Percentiles rank a stretch among this genome's conserved stretches.
These are phyloP conservation scores for Myotis daubentonii DNA, from an alignment of 2,797 vertebrate genomes.

Conservation along the genomic window DNA sequence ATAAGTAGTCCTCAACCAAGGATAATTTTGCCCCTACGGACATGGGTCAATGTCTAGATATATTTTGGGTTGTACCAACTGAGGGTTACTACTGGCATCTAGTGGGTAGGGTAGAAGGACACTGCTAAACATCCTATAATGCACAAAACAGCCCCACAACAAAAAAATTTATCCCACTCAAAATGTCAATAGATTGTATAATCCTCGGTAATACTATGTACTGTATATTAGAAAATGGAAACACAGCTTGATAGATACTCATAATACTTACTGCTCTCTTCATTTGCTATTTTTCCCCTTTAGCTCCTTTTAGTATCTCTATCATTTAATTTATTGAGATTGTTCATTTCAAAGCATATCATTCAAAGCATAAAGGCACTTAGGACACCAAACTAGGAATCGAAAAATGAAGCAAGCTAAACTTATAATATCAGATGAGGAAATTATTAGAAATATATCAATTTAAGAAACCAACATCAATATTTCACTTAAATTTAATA, in stretches of 20 bases:
- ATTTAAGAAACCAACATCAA: background rate
- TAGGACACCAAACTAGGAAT: constrained; percentile 6
- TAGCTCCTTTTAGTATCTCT: background rate
- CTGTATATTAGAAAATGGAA: background rate
- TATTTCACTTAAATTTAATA: constrained; percentile 11
- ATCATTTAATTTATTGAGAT: background rate
- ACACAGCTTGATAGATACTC: background rate
- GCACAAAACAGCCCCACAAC: background rate
- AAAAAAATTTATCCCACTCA: background rate
- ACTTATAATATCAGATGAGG: background rate
- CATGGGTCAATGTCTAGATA: background rate
- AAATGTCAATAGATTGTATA: background rate
- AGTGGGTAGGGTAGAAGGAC: background rate
- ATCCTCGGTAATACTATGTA: background rate
- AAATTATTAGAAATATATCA: background rate
- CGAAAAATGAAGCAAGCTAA: constrained; percentile 21
- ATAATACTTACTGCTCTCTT: background rate
- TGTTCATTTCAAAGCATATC: constrained; percentile 42
- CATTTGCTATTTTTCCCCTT: background rate
- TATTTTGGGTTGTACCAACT: background rate
- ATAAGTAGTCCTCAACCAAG: background rate
- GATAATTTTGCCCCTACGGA: background rate
- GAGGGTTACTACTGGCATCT: background rate
- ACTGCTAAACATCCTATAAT: background rate
- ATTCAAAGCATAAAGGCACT: background rate